Evolutionary conservation across 1,140 invertebrate genomes (phyloP).

Genomic region (Physella acuta): DNA sequence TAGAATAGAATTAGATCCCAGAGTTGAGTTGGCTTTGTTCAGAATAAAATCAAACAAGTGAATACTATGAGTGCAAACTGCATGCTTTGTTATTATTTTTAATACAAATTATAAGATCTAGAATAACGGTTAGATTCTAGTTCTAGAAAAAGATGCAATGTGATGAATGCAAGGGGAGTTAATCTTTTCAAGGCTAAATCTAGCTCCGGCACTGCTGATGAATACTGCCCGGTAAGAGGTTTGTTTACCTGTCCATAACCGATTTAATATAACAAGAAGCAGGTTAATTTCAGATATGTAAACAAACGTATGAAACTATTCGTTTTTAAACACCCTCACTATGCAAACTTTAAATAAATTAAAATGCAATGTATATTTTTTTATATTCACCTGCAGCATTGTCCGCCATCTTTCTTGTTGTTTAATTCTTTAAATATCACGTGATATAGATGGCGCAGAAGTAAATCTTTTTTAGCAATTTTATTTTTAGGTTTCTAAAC

Average conservation of each 20-base stretch:
- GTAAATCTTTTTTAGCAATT: not conserved
- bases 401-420: constrained; percentile 26
- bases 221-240: not conserved
- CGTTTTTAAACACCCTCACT: not conserved
- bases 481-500: not conserved
- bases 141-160: too few species aligned
- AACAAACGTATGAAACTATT: not conserved
- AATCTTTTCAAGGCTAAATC: too few species aligned
- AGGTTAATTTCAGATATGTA: not conserved
- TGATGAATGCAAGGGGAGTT: too few species aligned
- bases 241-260: not conserved
- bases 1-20: too few species aligned
- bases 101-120: too few species aligned
- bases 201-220: not conserved
- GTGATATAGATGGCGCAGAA: constrained; percentile 19
- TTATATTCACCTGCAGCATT: constrained; percentile 21
- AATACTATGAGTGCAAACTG: too few species aligned
- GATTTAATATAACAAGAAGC: not conserved
- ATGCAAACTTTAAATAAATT: not conserved
- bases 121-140: too few species aligned
- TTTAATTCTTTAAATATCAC: constrained; percentile 14
- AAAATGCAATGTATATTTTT: not conserved
- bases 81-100: too few species aligned
- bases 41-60: too few species aligned
- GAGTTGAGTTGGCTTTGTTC: too few species aligned